Evolutionary conservation across 2,888 invertebrate species (phyloP).

Genomic region (Andrena bucephala): DNA sequence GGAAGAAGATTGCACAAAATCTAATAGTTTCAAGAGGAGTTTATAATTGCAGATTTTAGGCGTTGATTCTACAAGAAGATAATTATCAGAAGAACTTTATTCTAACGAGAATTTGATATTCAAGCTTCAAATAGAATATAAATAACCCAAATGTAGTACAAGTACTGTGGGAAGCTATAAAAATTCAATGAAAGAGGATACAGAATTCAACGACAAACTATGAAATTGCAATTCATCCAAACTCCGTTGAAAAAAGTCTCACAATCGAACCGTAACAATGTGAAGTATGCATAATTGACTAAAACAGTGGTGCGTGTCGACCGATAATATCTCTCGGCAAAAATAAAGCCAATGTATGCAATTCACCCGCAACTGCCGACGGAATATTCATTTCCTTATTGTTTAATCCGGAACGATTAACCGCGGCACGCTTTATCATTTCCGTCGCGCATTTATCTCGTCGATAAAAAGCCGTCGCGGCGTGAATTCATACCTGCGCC

Average conservation of each 20-base stretch:
- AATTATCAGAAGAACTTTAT: too few species aligned
- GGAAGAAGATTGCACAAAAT: too few species aligned
- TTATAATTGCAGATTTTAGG: too few species aligned
- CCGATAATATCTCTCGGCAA: constrained; percentile 31
- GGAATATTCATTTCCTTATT: constrained; percentile 45
- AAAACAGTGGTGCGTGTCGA: constrained; percentile 4
- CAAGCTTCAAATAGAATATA: too few species aligned
- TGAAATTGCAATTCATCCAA: constrained; percentile 11
- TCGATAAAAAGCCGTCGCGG: constrained; percentile 30
- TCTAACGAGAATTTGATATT: too few species aligned
- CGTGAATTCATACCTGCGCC: constrained; percentile 29
- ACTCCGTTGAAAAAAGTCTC: constrained; percentile 7
- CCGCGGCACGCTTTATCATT: constrained; percentile 37
- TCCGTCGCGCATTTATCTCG: constrained; percentile 35
- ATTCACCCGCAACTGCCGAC: constrained; percentile 41
- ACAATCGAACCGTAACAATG: constrained; percentile 9
- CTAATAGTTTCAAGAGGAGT: too few species aligned
- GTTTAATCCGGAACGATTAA: constrained; percentile 47
- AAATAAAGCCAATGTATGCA: constrained; percentile 34
- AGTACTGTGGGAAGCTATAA: not conserved
- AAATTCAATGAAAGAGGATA: not conserved
- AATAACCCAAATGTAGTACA: not conserved
- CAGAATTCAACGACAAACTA: not conserved
- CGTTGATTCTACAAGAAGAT: too few species aligned
- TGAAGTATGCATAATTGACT: constrained; percentile 39